Percentiles rank a stretch among this genome's conserved stretches.
Evolutionary conservation across 2,888 invertebrate genomes (phyloP).

Genomic region (Timema podura): DNA sequence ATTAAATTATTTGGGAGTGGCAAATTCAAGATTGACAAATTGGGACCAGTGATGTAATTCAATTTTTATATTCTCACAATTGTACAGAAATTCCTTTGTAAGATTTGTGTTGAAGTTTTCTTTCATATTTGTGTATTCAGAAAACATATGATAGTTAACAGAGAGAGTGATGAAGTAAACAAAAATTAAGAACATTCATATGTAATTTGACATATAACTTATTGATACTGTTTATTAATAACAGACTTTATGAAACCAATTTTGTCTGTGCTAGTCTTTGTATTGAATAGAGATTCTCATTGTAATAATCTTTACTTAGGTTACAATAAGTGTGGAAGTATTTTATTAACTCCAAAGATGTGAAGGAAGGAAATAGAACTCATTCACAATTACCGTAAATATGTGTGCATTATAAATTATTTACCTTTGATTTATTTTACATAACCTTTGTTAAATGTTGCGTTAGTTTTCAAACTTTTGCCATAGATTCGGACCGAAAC

Average conservation of each 20-base stretch:
- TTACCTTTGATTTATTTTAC: conserved; percentile 9
- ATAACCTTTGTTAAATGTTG: neutral
- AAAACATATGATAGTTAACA: too few relatives aligned
- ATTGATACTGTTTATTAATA: too few relatives aligned
- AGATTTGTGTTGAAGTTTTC: neutral
- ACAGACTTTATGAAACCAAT: conserved; percentile 18
- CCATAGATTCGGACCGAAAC: too few relatives aligned
- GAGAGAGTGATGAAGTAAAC: too few relatives aligned
- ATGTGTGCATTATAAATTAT: neutral
- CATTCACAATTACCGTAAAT: conserved; percentile 17
- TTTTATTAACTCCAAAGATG: conserved; percentile 32
- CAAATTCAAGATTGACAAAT: too few relatives aligned
- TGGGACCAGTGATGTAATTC: too few relatives aligned
- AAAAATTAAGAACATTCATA: too few relatives aligned
- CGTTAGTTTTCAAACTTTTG: conserved; percentile 7
- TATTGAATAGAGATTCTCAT: conserved; percentile 25
- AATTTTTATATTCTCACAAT: too few relatives aligned
- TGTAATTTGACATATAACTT: too few relatives aligned
- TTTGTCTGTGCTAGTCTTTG: conserved; percentile 31
- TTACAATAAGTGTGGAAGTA: conserved; percentile 18
- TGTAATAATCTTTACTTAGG: conserved; percentile 12
- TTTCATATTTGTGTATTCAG: neutral
- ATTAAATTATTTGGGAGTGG: too few relatives aligned
- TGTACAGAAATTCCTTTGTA: too few relatives aligned
- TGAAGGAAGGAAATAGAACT: too few relatives aligned